Evolutionary conservation across 1,140 invertebrate genomes (phyloP), one percentile per base, ranked within the genome.

Genomic region (Procambarus clarkii): DNA sequence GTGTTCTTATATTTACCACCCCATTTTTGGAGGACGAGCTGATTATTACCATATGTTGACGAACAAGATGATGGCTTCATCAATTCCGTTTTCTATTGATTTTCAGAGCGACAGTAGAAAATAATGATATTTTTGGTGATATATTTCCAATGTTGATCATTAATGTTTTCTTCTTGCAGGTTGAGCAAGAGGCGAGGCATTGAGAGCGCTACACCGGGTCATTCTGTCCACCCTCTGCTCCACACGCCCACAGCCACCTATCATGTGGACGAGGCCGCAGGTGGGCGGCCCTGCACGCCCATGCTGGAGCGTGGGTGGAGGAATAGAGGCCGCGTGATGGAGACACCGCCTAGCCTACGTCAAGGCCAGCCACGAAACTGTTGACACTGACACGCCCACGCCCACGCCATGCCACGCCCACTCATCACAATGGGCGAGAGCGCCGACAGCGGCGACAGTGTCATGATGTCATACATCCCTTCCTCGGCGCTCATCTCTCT

Each of bases 341-440:
- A 88, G 79, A 92, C 93, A 54, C 92, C 91, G 45, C 84, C 88
- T 24, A 84, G 88, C 71, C 76, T 9, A 77, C 89, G 21, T 91
- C 79, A 54, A 54, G 92, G 58, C 71, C 86, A 48, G 21, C 86
- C 54, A 88, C 92, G 46, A 91, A 91, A 24, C 87, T 93, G 58
- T 92, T 92, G 89, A 81, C 71, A 21, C 88, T 92, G 69, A 78
- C 84, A 9, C 80, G 91, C 88, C 24, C 88, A 93, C 44, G 54
- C 87, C 71, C 60, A 82, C 81, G 83, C 81, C 82, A 80, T 88
- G 92, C 93, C 92, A n/a, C 92, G 76, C 3, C 91, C 91, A 13
- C 88, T 92, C 46, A 92, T 88, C 89, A 91, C 91, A 0, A 93
- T 90, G 92, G 92, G 91, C 69, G 91, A 89, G 86, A 88, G 83